Evolutionary conservation across 1,140 invertebrate genomes (phyloP).

Genomic region (Halesus radiatus): DNA sequence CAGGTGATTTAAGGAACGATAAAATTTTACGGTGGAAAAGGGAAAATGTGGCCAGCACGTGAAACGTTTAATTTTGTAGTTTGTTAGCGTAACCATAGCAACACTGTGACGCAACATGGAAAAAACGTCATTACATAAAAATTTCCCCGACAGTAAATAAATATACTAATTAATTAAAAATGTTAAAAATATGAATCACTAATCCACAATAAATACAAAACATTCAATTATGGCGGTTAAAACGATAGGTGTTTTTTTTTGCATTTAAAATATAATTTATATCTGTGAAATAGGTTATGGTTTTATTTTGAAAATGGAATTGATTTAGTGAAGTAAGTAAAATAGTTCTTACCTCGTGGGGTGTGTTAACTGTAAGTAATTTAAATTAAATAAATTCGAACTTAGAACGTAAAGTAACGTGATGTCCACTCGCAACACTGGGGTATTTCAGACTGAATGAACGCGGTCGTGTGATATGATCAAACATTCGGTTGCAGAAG

Average conservation of each 20-base stretch:
- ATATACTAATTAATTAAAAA: not conserved
- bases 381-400: not conserved
- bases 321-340: not conserved
- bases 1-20: slow-evolving; percentile 22
- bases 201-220: no score
- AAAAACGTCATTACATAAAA: slow-evolving; percentile 35
- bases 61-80: slow-evolving; percentile 39
- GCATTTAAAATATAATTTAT: no score
- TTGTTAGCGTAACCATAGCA: slow-evolving; percentile 41
- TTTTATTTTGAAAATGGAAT: slow-evolving; percentile 10
- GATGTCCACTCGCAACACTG: slow-evolving; percentile 2
- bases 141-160: slow-evolving; percentile 10
- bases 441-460: slow-evolving; percentile 31
- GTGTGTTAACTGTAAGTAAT: not conserved
- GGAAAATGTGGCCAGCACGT: slow-evolving; percentile 25
- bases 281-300: no score
- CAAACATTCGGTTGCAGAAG: not conserved
- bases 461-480: slow-evolving; percentile 32
- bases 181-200: no score
- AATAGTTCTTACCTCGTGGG: slow-evolving; percentile 6
- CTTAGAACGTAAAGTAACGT: slow-evolving; percentile 18
- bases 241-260: not conserved
- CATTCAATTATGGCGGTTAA: not conserved
- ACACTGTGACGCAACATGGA: slow-evolving; percentile 41
- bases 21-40: slow-evolving; percentile 10